Percentiles rank a stretch among this genome's conserved stretches.
These are phyloP conservation scores for Caenorhabditis sp. DNA, from an alignment of 2,888 invertebrate genomes.

Conservation along the genomic window DNA sequence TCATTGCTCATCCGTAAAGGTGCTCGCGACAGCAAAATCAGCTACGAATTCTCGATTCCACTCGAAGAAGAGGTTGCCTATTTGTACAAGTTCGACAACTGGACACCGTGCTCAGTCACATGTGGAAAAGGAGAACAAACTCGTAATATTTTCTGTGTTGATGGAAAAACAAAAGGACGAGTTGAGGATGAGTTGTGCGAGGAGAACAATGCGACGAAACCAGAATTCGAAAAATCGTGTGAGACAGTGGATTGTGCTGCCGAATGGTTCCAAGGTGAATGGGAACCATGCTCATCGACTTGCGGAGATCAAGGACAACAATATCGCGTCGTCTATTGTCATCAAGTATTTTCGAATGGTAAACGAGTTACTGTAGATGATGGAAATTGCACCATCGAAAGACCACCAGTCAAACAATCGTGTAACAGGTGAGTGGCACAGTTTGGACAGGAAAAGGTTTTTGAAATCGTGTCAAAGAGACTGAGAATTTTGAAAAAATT, in stretches of 20 bases:
- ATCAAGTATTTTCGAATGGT: constrained; percentile 76
- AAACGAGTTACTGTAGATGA: constrained; percentile 80
- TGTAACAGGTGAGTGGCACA: constrained; percentile 77
- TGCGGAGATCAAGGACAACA: constrained; percentile 80
- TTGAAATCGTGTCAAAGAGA: no score
- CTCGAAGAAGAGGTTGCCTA: constrained; percentile 79
- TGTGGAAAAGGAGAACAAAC: constrained; percentile 89
- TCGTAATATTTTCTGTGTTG: constrained; percentile 83
- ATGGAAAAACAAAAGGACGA: constrained; percentile 79
- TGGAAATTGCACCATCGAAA: constrained; percentile 78
- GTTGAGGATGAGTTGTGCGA: constrained; percentile 82
- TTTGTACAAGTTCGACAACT: constrained; percentile 83
- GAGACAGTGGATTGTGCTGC: constrained; percentile 68
- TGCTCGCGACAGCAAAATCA: constrained; percentile 78
- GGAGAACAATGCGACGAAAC: constrained; percentile 79
- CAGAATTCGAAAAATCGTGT: constrained; percentile 74
- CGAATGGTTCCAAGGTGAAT: constrained; percentile 81
- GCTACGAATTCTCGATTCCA: constrained; percentile 89
- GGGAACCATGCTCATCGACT: constrained; percentile 83
- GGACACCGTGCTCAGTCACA: constrained; percentile 82
- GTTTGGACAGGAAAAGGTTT: background rate
- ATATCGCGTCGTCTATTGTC: constrained; percentile 78
- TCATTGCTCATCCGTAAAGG: constrained; percentile 81
- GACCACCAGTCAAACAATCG: constrained; percentile 71
- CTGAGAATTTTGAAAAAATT: no score